These are phyloP conservation scores for Hippocampus zosterae DNA, from an alignment of 2,113 vertebrate genomes.

Conservation along the genomic window DNA sequence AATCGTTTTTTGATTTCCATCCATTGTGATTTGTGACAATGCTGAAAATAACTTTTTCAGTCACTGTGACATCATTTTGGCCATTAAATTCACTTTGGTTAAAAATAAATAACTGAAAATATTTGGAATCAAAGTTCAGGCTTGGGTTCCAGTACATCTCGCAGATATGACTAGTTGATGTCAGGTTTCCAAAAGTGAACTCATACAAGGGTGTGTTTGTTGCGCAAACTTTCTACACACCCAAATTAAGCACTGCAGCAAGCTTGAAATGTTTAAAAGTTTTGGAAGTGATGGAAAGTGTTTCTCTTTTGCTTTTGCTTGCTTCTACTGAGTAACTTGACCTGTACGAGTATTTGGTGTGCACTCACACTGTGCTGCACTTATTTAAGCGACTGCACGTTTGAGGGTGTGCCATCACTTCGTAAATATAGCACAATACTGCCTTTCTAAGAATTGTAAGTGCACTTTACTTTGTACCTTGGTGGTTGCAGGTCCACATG, in stretches of 20 bases:
- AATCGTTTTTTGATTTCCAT: too few species aligned
- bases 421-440: neutral
- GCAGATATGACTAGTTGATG: neutral
- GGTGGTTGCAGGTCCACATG: constrained; percentile 47
- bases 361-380: neutral
- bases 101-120: neutral
- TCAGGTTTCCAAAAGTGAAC: neutral
- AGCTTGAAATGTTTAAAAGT: neutral
- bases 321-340: neutral
- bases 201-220: neutral
- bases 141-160: neutral
- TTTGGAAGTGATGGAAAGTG: neutral
- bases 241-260: neutral
- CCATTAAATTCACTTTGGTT: neutral
- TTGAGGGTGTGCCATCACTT: neutral
- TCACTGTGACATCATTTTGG: neutral
- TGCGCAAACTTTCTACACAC: neutral
- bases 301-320: neutral
- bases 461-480: neutral
- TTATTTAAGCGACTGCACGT: neutral
- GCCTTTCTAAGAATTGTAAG: neutral
- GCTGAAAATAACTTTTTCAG: neutral
- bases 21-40: neutral
- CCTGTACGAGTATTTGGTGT: neutral
- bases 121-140: neutral